Evolutionary conservation across 2,888 invertebrate species (phyloP), one percentile per base, ranked within the genome.

Genomic region (Ennomos erosarius): DNA sequence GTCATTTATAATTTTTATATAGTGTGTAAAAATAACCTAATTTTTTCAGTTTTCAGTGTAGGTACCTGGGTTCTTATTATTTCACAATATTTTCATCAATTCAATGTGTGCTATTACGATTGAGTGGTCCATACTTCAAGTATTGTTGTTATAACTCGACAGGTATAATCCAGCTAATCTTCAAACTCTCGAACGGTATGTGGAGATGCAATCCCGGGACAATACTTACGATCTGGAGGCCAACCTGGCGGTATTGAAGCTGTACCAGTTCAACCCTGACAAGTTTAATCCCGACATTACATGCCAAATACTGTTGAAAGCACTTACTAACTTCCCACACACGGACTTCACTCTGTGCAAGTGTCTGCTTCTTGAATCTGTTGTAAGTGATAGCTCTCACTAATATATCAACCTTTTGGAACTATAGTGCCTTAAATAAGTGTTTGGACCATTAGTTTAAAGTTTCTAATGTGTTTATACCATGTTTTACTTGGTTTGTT

Each of bases 341-440:
- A 98, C 99, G 9, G 99, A 99, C 88, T 99, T 99, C 81, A 98
- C 98, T 46, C 93, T 99, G 67, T 99, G 99, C 92, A 99, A 99
- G 89, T 99, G 99, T 85, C 94, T 99, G 55, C 93, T 99, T 59
- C 96, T 97, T 67, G 97, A 97, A 70, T 90, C 92, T 65, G 90
- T 92, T 71, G 91, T 91, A 75, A 86, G 48, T 49, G 10, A 9
- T 42, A 13, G 5, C n/a, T 16, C 16, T 48, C 1, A 38, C 26
- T 8, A 1, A 37, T 26, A 8, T 26, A 26, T 4, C 0, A 26
- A 26, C 26, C 26, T 26, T 26, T 4, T 26, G 26, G 26, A 26
- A 26, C 26, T 26, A 26, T 26, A 0, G 6, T 26, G 26, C 26
- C 6, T 26, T 6, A 26, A 26, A 26, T 5, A 26, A 26, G 26